Evolutionary conservation across 2,797 vertebrate species (phyloP), one percentile per base, ranked within the genome.

Genomic region (Glossophaga mutica): DNA sequence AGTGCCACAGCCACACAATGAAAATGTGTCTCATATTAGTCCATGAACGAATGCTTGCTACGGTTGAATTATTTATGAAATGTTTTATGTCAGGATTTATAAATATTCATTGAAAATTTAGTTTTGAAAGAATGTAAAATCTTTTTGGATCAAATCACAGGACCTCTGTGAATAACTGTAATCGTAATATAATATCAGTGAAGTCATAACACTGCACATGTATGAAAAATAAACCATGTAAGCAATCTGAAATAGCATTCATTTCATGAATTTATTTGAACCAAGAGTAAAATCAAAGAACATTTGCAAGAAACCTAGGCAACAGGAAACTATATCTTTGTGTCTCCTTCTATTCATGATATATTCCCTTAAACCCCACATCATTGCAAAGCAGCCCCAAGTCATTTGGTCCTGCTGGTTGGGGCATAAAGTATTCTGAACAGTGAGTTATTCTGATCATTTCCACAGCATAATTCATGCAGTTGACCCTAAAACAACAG

Each of bases 231-330:
- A 89, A 85, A 44, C 42, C n/a, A 62, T 48, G 29, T 10, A 65
- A 46, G 67, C 3, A 34, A 73, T 90, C 68, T 78, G 26, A 84
- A 95, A 55, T 55, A 37, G 22, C 37, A 94, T 59, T 67, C n/a
- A 55, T 67, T 76, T 94, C 76, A 90, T 86, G 4, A 87, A 73
- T 74, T 94, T 67, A 87, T 82, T 94, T 78, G 68, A 94, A 70
- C 24, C 12, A 32, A 59, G 26, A 59, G 50, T 76, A 92, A 95
- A 96, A 82, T 87, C 67, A 94, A 81, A 94, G 22, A 71, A 82
- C 22, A 62, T 73, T 86, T 93, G 11, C 21, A 70, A 71, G 55
- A 87, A 92, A 83, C 18, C 21, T 73, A 48, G 39, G 34, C 68
- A 82, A 70, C 12, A 42, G 39, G 21, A 76, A 88, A 93, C 57